These are phyloP conservation scores for Seira musarum DNA, from an alignment of 2,888 invertebrate species.

Conservation along the genomic window DNA sequence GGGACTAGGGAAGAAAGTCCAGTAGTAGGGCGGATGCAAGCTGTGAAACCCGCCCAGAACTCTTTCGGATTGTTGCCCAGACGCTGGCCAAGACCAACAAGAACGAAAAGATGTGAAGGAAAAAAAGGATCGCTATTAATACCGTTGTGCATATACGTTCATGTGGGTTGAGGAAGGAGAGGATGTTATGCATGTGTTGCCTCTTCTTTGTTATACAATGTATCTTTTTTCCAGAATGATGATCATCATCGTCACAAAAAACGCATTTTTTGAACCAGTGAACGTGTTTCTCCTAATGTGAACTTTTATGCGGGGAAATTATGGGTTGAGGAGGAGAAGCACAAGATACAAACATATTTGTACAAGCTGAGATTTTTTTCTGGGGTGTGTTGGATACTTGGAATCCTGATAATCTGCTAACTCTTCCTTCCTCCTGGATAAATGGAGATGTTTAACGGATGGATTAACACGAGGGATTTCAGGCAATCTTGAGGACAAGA, in stretches of 20 bases:
- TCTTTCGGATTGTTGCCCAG: conserved; percentile 62
- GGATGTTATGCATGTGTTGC: conserved; percentile 1
- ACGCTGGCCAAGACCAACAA: conserved; percentile 60
- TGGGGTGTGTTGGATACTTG: conserved; percentile 28
- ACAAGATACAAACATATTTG: background rate
- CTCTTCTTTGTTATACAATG: conserved; percentile 2
- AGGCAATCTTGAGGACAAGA: conserved; percentile 29
- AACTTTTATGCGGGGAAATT: too few species aligned
- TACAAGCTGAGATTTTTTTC: conserved; percentile 46
- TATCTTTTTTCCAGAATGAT: too few species aligned
- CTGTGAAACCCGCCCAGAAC: conserved; percentile 68
- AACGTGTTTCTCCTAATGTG: too few species aligned
- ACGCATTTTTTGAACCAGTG: too few species aligned
- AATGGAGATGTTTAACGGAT: conserved; percentile 33
- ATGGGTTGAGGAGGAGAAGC: too few species aligned
- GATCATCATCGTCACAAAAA: too few species aligned
- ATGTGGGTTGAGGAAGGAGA: too few species aligned
- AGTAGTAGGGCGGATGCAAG: conserved; percentile 65
- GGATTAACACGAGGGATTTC: conserved; percentile 41
- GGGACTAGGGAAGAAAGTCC: conserved; percentile 65
- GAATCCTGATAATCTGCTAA: conserved; percentile 49
- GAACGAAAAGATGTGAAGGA: conserved; percentile 46
- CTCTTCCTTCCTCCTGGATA: conserved; percentile 30
- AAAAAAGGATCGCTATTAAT: conserved; percentile 55
- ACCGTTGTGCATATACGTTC: conserved; percentile 46